Conservation (phyloP, 2,113 vertebrate species). For the Synchiropus splendidus region DNA sequence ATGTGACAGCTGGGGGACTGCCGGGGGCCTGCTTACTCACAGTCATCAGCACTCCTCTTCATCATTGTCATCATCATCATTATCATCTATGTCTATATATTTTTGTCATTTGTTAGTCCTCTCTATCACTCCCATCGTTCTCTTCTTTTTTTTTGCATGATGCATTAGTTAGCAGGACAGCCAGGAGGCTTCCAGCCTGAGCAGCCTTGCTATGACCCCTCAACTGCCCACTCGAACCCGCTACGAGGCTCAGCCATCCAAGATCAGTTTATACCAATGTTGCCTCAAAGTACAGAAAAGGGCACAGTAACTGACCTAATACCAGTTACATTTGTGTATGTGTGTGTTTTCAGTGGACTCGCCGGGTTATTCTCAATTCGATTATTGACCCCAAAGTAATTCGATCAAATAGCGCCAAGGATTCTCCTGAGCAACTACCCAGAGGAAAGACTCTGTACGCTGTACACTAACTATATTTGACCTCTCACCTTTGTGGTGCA, state of each 20-base stretch:
- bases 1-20: conserved; percentile 61
- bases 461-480: conserved; percentile 44
- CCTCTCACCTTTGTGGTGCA: conserved; percentile 44
- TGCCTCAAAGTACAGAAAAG: conserved; percentile 24
- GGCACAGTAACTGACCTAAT: conserved; percentile 21
- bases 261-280: conserved; percentile 27
- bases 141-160: conserved; percentile 8
- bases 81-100: conserved; percentile 53
- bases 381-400: conserved; percentile 52
- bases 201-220: conserved; percentile 20
- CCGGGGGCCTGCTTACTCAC: conserved; percentile 62
- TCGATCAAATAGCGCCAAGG: conserved; percentile 25
- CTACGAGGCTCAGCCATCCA: conserved; percentile 17
- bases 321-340: conserved; percentile 4
- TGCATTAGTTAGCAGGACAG: conserved; percentile 12
- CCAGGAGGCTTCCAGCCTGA: conserved; percentile 19
- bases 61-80: conserved; percentile 57
- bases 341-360: conserved; percentile 4
- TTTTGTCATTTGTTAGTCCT: conserved; percentile 35
- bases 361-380: conserved; percentile 13
- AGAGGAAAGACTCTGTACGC: conserved; percentile 44
- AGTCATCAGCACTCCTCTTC: conserved; percentile 64
- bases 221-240: conserved; percentile 20
- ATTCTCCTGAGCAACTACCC: conserved; percentile 34
- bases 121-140: conserved; percentile 19